Evolutionary conservation across 2,113 vertebrate species (phyloP).

Genomic region (Nyctibius bracteatus): DNA sequence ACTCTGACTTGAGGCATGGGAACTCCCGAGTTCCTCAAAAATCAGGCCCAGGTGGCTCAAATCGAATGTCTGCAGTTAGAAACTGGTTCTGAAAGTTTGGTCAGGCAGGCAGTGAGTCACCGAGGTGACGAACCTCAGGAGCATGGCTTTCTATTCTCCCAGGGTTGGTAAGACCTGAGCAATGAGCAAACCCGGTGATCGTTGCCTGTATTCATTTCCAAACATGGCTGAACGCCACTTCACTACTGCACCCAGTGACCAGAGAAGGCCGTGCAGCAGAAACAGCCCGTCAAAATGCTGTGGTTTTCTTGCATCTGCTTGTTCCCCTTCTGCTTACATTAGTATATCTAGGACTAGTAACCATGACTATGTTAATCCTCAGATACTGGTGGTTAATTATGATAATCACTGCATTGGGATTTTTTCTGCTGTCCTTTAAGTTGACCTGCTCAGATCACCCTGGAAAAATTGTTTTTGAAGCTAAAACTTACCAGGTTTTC

Average conservation of each 20-base stretch:
- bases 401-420: background rate
- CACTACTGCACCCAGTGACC: rapidly evolving
- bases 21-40: background rate
- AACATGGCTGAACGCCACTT: background rate
- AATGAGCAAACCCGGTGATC: background rate
- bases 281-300: background rate
- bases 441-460: background rate
- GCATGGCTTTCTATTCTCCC: background rate
- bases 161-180: background rate
- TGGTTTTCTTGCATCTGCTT: background rate
- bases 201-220: background rate
- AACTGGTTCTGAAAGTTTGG: background rate
- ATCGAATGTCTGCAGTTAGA: background rate
- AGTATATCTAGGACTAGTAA: background rate
- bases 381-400: background rate
- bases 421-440: background rate
- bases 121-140: background rate
- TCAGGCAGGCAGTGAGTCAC: background rate
- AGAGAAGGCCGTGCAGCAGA: background rate
- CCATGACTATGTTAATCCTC: background rate
- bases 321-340: background rate
- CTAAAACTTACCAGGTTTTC: background rate
- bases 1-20: background rate
- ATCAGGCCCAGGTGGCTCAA: background rate
- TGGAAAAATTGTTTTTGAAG: background rate